phyloP scores from a whole-genome alignment of 2,888 invertebrate species.

The Himalopsyche japonica region DNA sequence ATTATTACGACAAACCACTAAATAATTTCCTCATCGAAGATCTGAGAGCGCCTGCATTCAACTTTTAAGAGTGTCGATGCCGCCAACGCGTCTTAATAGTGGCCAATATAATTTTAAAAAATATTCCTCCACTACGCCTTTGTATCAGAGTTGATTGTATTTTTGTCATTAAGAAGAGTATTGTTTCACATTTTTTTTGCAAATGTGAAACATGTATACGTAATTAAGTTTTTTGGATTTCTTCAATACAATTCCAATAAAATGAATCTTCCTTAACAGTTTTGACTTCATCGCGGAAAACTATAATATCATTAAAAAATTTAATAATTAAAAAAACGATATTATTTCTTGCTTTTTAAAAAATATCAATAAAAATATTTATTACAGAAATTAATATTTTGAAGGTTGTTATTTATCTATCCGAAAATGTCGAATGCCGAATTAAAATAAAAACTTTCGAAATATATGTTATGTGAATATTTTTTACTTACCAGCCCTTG shows the following conservation, averaged over 20 bases:
- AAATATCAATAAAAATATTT: not conserved
- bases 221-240: not conserved
- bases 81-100: not conserved
- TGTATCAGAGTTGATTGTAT: not conserved
- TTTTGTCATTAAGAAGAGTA: not conserved
- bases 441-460: too few relatives aligned
- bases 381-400: not conserved
- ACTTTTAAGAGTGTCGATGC: not conserved
- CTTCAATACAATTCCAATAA: not conserved
- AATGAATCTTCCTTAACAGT: not conserved
- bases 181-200: not conserved
- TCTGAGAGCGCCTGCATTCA: not conserved
- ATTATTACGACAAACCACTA: slow-evolving; percentile 12
- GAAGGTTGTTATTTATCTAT: too few relatives aligned
- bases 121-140: not conserved
- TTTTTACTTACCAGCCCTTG: too few relatives aligned
- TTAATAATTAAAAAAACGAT: too few relatives aligned
- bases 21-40: slow-evolving; percentile 7
- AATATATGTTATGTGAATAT: too few relatives aligned
- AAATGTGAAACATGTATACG: not conserved
- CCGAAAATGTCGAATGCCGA: too few relatives aligned
- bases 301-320: too few relatives aligned
- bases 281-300: not conserved
- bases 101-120: not conserved
- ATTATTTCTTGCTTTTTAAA: not conserved